Base-by-base conservation (phyloP, 2,888 invertebrate species). In the Polyommatus iphigenia region DNA sequence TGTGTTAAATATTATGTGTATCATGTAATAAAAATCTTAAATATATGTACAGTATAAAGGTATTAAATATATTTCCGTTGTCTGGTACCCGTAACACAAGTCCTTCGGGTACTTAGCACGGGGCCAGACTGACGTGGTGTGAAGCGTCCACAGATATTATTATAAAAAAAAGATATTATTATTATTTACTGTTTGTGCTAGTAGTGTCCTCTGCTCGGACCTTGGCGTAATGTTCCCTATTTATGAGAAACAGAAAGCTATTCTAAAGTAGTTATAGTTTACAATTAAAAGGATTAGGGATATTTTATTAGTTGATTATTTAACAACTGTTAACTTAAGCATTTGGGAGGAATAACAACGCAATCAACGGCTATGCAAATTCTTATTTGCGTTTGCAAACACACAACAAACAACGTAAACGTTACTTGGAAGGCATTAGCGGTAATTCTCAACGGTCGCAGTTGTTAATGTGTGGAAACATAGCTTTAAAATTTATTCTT, bases 341-440 rank as follows among this genome's bases (percentile, higher is more conserved):
- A 6, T 67, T 29, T 29, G 6, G 29, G 18, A 24, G 20, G 62
- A 24, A 8, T 62, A 62, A 67, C 67, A 67, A 29, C 15, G 15
- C 29, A 67, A 67, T 67, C 67, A 67, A 18, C 13, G 29, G 15
- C 29, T 67, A 67, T 67, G 67, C 29, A 67, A 67, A 67, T 29
- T 15, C 29, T 67, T 10, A 29, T 67, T 67, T 29, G 67, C 67
- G 15, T 15, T 67, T 18, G 6, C 29, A 6, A 67, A 54, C 54
- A 54, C 18, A 54, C 54, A 18, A 54, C 54, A 54, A 54, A 32
- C 67, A 67, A 29, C 6, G 67, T 67, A 67, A 67, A 15, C 18
- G 67, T 62, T 62, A n/a, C 62, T 32, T 32, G 67, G 29, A 18
- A 67, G 6, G 29, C 67, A 6, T 67, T 18, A 29, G 29, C 29